phyloP scores from a whole-genome alignment of 2,888 invertebrate species.

The Malthinus seriepunctatus region DNA sequence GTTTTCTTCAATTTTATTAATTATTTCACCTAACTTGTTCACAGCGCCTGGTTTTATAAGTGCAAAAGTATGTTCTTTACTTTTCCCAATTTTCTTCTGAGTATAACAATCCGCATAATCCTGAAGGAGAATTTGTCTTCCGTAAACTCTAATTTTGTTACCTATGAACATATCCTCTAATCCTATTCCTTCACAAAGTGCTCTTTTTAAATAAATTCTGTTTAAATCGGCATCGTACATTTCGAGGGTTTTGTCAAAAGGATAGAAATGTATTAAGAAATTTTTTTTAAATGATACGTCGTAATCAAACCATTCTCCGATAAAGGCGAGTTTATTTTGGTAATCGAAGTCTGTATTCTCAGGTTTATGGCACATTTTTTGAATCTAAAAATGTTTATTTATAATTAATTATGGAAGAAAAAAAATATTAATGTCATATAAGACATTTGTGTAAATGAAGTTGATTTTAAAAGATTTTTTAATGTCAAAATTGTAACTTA shows the following conservation, averaged over 20 bases:
- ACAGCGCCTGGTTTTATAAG: conserved; percentile 77
- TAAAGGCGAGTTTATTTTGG: conserved; percentile 63
- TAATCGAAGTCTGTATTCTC: conserved; percentile 54
- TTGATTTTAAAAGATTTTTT: neutral
- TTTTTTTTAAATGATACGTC: conserved; percentile 73
- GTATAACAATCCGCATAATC: conserved; percentile 75
- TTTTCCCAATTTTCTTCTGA: conserved; percentile 63
- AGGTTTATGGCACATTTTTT: conserved; percentile 12
- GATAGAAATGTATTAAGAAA: conserved; percentile 78
- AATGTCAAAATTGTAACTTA: neutral
- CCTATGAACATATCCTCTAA: conserved; percentile 75
- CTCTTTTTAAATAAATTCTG: conserved; percentile 61
- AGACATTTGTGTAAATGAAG: neutral
- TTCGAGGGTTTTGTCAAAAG: conserved; percentile 78
- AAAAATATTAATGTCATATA: neutral
- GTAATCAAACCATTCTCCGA: conserved; percentile 87
- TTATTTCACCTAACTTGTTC: conserved; percentile 72
- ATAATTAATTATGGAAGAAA: neutral
- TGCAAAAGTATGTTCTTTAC: conserved; percentile 73
- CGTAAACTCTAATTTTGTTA: conserved; percentile 72
- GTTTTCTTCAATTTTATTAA: conserved; percentile 67
- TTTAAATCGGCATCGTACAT: conserved; percentile 56
- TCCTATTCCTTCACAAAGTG: conserved; percentile 67
- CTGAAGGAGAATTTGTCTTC: conserved; percentile 71
- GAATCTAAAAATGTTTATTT: neutral